These are phyloP conservation scores for Platerodrilus igneus DNA, from an alignment of 2,888 invertebrate species.

Conservation along the genomic window DNA sequence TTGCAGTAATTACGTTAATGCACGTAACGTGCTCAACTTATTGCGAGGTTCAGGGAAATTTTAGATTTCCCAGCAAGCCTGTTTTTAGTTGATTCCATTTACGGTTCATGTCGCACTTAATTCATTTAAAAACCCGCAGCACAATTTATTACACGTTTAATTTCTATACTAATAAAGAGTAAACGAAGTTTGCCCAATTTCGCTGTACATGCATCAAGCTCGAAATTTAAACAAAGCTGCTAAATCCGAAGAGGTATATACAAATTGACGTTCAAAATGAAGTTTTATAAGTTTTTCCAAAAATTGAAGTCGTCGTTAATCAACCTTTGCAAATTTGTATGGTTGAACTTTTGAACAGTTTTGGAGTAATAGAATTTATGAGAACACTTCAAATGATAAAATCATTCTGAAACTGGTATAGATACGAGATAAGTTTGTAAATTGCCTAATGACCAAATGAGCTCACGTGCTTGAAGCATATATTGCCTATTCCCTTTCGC, in stretches of 20 bases:
- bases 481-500: constrained; percentile 18
- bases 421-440: constrained; percentile 33
- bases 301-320: too few relatives aligned
- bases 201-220: too few relatives aligned
- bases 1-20: constrained; percentile 29
- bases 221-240: too few relatives aligned
- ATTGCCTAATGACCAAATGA: constrained; percentile 19
- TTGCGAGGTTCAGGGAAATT: constrained; percentile 20
- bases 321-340: too few relatives aligned
- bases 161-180: too few relatives aligned
- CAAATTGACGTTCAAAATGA: too few relatives aligned
- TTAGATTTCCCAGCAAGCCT: constrained; percentile 17
- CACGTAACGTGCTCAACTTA: constrained; percentile 29
- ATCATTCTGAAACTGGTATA: constrained; percentile 42
- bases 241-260: too few relatives aligned
- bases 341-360: too few relatives aligned
- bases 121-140: constrained; percentile 12
- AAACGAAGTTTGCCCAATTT: too few relatives aligned
- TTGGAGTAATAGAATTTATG: too few relatives aligned
- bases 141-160: constrained; percentile 10
- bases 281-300: too few relatives aligned
- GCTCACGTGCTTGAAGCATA: constrained; percentile 17
- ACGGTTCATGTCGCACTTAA: constrained; percentile 13
- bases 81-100: constrained; percentile 18
- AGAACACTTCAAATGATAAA: constrained; percentile 43